phyloP scores from a whole-genome alignment of 1,140 invertebrate genomes.

The Lamellibrachia luymesi region DNA sequence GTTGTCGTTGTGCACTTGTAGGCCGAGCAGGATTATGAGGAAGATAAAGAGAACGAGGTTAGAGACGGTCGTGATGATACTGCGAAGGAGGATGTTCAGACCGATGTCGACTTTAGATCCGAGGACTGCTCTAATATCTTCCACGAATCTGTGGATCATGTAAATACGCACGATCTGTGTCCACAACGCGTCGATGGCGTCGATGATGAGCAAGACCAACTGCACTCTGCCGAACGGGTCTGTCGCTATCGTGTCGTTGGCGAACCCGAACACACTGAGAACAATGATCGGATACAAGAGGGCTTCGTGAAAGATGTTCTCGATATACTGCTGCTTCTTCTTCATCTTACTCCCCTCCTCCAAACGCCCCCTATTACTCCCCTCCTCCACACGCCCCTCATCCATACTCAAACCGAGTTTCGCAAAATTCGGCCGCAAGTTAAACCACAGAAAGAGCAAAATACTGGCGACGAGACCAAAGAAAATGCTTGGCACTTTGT shows the following conservation, averaged over 20 bases:
- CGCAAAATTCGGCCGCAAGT: not conserved
- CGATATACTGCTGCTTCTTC: conserved; percentile 13
- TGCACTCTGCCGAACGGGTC: conserved; percentile 7
- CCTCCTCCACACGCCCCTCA: not conserved
- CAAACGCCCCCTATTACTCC: not conserved
- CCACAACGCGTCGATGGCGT: not conserved
- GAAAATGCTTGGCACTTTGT: conserved; percentile 2
- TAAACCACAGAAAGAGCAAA: not conserved
- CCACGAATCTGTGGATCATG: conserved; percentile 8
- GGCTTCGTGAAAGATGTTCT: conserved; percentile 17
- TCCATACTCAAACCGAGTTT: not conserved
- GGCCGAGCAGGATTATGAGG: not conserved
- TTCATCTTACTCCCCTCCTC: not conserved
- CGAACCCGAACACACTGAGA: conserved; percentile 7
- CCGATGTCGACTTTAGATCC: not conserved
- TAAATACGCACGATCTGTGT: conserved; percentile 11
- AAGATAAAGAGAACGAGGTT: conserved; percentile 1
- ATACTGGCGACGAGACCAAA: not conserved
- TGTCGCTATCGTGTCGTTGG: not conserved
- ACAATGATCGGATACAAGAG: conserved; percentile 8
- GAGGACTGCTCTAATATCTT: not conserved
- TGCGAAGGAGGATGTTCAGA: not conserved
- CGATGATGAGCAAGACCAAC: conserved; percentile 17
- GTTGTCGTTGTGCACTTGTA: conserved; percentile 7
- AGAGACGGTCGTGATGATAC: not conserved